Conservation (phyloP, 2,113 vertebrate genomes). For the Formicarius rufipectus region DNA sequence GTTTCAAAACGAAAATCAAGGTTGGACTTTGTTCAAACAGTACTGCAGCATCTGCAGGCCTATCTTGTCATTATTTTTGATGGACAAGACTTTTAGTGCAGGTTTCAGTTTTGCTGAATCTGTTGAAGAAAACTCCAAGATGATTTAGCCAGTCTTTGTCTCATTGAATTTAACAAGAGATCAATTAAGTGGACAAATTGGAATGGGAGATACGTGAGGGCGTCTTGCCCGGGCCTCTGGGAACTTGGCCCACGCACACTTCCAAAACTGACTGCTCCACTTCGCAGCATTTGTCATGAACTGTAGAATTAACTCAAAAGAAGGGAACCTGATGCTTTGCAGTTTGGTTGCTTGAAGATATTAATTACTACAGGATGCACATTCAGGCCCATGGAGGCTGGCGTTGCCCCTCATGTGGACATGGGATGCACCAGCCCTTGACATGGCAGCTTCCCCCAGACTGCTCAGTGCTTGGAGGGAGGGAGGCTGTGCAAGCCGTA, state of each 20-base stretch:
- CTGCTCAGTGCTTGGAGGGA: neutral
- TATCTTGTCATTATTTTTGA: neutral
- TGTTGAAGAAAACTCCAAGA: neutral
- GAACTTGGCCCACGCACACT: neutral
- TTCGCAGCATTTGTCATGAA: neutral
- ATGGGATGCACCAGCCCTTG: fast-evolving
- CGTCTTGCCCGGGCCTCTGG: neutral
- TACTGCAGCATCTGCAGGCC: neutral
- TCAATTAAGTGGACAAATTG: neutral
- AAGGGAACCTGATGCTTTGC: neutral
- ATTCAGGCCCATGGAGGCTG: fast-evolving
- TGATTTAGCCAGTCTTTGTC: neutral
- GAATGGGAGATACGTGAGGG: neutral
- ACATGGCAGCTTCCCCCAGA: neutral
- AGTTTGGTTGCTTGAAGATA: neutral
- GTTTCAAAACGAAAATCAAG: neutral
- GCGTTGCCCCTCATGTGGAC: fast-evolving
- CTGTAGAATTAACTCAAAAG: neutral
- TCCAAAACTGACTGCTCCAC: neutral
- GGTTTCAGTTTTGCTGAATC: neutral
- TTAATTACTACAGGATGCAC: neutral
- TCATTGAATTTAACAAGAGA: neutral
- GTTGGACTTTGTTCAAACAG: neutral
- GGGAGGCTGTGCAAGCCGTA: neutral
- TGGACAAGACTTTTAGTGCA: neutral